Evolutionary conservation across 2,113 vertebrate genomes (phyloP), one percentile per base, ranked within the genome.

Genomic region (Paedocypris sp.): DNA sequence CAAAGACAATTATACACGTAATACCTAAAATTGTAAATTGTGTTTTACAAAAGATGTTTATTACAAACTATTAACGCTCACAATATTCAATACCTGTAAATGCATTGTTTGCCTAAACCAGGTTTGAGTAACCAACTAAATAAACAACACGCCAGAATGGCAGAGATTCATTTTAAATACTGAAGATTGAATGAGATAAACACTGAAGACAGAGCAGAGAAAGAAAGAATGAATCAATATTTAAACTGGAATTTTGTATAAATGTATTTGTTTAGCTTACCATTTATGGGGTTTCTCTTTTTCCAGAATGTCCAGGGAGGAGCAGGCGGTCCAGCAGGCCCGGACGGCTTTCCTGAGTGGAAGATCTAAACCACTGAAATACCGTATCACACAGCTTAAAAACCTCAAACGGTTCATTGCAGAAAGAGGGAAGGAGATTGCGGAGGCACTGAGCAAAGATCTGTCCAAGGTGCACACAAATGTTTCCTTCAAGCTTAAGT

Each of bases 331-430:
- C 1, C 73, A 81, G 5, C 56, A 50, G 18, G 86, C 89, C 1
- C 75, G 90, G 42, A 75, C 67, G 0, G 82, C 87, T 13, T 93
- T 89, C 77, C 60, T 52, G 12, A 77, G 78, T 0, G 88, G 91
- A 3, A 78, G 60, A 50, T 80, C 77, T 1, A 87, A 82, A 43
- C 72, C 86, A 0, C 75, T 91, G 75, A 77, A 85, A 31, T 91
- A 79, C 83, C 78, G 91, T 42, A 1, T 83, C 11, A 80, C 84
- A 63, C 90, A 91, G 76, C 78, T 93, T 64, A 80, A 81, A 68
- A 77, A 73, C 11, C 67, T 93, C 52, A 70, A 75, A 49, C 71
- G 71, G 57, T 84, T 91, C 79, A 12, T 90, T 62, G 22, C 42
- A 1, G 89, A 93, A 73, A 76, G 71, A 35, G 72, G 80, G 12